Evolutionary conservation across 2,888 invertebrate species (phyloP).

Genomic region (Apotomis turbidana): DNA sequence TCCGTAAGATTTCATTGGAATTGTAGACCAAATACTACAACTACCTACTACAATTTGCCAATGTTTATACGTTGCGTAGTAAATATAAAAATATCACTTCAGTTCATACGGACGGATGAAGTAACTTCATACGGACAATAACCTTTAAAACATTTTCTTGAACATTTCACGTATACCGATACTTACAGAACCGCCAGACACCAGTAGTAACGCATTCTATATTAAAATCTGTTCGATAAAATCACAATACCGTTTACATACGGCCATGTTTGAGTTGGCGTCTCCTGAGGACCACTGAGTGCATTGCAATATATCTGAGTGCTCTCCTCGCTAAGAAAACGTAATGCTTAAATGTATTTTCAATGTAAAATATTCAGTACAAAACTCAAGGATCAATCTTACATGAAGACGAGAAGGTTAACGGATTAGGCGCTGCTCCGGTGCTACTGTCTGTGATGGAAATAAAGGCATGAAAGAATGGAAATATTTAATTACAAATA

Average conservation of each 20-base stretch:
- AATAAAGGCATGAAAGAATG: too few species aligned
- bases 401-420: too few species aligned
- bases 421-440: too few species aligned
- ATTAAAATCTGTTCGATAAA: slow-evolving; percentile 42
- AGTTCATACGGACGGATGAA: too few species aligned
- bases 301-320: slow-evolving; percentile 42
- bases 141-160: too few species aligned
- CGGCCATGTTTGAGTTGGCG: slow-evolving; percentile 37
- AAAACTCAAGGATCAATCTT: not conserved
- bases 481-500: too few species aligned
- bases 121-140: too few species aligned
- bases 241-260: slow-evolving; percentile 41
- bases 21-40: too few species aligned
- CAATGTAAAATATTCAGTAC: not conserved
- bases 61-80: too few species aligned
- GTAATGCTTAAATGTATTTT: slow-evolving; percentile 5
- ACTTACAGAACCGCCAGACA: not conserved
- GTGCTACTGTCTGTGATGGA: too few species aligned
- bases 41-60: too few species aligned
- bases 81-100: too few species aligned
- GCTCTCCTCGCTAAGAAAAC: slow-evolving; percentile 31
- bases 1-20: not conserved
- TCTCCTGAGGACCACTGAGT: slow-evolving; percentile 31
- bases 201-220: slow-evolving; percentile 23
- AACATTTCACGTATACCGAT: not conserved